These are phyloP conservation scores for Frankliniella fusca DNA, from an alignment of 2,888 invertebrate species.

Conservation along the genomic window DNA sequence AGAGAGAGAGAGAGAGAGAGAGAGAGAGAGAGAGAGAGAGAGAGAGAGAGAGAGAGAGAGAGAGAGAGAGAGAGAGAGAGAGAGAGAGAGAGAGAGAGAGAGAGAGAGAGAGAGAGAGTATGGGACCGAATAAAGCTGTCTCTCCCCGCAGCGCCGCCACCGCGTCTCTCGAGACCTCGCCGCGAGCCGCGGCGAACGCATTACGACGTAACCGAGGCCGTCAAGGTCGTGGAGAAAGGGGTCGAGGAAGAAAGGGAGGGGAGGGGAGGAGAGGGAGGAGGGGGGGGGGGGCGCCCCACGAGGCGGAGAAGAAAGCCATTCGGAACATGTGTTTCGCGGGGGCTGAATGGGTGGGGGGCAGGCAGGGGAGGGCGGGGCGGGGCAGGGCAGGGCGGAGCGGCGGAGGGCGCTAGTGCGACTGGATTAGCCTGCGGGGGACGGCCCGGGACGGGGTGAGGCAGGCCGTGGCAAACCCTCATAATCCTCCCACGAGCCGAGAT, in stretches of 20 bases:
- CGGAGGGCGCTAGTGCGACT: background rate
- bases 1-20: background rate
- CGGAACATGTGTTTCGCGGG: slow-evolving; percentile 21
- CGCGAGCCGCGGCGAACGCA: background rate
- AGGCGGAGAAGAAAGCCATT: slow-evolving; percentile 11
- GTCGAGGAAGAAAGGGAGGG: background rate
- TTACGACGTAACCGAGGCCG: background rate
- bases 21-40: background rate
- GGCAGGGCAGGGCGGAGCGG: background rate
- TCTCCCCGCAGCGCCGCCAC: too few species aligned
- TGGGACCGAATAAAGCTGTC: too few species aligned
- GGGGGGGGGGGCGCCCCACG: background rate
- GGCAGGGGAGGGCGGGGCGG: background rate
- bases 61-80: background rate
- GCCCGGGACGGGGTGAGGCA: background rate
- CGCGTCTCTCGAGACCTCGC: background rate
- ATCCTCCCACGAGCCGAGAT: background rate
- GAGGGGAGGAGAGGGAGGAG: background rate
- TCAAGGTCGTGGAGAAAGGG: background rate
- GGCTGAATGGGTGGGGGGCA: background rate
- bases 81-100: background rate
- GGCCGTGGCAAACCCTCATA: background rate
- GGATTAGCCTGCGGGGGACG: slow-evolving; percentile 2
- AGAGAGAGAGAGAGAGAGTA: background rate
- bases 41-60: background rate